phyloP scores from a whole-genome alignment of 1,140 invertebrate species.

The Papilio glaucus region DNA sequence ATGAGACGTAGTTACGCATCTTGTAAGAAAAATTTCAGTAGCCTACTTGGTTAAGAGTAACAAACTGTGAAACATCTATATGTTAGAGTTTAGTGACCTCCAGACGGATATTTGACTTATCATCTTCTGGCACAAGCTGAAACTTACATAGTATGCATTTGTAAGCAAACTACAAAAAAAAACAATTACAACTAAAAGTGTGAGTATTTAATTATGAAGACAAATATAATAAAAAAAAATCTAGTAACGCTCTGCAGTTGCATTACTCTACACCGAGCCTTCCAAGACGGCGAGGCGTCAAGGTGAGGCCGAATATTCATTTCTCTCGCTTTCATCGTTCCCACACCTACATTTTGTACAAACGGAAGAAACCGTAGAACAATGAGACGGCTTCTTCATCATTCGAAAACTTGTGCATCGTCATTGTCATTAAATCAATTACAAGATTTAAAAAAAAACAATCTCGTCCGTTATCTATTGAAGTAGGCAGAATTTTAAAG shows the following conservation, averaged over 20 bases:
- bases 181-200: too few relatives aligned
- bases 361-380: conserved; percentile 16
- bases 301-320: conserved; percentile 67
- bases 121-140: too few relatives aligned
- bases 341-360: conserved; percentile 40
- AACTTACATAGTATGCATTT: too few relatives aligned
- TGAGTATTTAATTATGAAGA: too few relatives aligned
- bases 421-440: conserved; percentile 10
- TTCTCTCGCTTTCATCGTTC: conserved; percentile 59
- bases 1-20: too few relatives aligned
- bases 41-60: too few relatives aligned
- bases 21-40: too few relatives aligned
- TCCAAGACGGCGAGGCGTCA: conserved; percentile 53
- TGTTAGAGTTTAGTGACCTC: too few relatives aligned
- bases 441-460: background rate
- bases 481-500: background rate
- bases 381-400: background rate
- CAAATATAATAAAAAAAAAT: too few relatives aligned
- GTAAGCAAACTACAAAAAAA: too few relatives aligned
- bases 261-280: conserved; percentile 50
- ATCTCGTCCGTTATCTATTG: background rate
- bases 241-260: conserved; percentile 42
- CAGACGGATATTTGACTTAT: too few relatives aligned
- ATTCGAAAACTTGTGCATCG: background rate
- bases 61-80: too few relatives aligned